These are phyloP conservation scores for Erethizon dorsatum DNA, from an alignment of 2,797 vertebrate species.

Conservation along the genomic window DNA sequence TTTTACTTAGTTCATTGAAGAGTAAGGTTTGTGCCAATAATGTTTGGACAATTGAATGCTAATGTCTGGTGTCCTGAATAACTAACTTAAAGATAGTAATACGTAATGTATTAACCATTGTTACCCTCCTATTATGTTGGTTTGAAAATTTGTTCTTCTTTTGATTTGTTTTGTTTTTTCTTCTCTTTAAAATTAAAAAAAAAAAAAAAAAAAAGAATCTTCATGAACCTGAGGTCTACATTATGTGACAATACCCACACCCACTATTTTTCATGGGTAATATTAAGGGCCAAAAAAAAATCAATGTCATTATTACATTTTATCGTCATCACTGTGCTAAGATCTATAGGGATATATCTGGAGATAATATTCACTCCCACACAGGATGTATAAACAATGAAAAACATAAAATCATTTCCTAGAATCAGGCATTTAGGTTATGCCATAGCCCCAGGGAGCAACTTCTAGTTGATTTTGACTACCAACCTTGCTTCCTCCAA, in stretches of 20 bases:
- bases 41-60: no score
- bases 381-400: neutral
- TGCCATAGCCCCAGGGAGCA: neutral
- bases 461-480: neutral
- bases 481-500: neutral
- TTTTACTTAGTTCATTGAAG: no score
- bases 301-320: constrained; percentile 15
- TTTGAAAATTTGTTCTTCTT: no score
- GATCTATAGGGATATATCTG: neutral
- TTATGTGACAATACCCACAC: constrained; percentile 20
- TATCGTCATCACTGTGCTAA: neutral
- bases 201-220: no score
- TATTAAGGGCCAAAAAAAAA: neutral
- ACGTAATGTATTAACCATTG: no score
- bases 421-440: constrained; percentile 16
- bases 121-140: no score
- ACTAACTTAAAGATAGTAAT: no score
- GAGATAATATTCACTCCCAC: constrained; percentile 29
- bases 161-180: no score
- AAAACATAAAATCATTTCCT: constrained; percentile 57
- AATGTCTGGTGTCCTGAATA: no score
- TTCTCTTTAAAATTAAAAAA: no score
- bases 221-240: constrained; percentile 21
- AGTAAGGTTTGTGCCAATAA: no score
- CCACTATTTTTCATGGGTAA: neutral